Evolutionary conservation across 1,140 invertebrate species (phyloP).

Genomic region (Sipha flava): DNA sequence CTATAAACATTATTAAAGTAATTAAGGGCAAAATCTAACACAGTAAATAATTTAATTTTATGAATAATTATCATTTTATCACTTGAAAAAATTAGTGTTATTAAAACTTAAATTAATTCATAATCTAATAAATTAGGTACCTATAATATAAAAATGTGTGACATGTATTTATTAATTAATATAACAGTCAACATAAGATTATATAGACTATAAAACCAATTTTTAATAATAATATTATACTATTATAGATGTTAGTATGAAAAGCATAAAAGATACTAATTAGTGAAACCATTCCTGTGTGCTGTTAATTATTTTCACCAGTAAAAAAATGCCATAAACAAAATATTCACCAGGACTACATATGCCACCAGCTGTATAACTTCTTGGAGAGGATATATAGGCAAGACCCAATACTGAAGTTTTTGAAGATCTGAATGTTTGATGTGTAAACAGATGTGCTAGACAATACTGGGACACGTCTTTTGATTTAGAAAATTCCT

Average conservation of each 20-base stretch:
- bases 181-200: too few relatives aligned
- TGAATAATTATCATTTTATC: too few relatives aligned
- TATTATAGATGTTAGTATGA: not conserved
- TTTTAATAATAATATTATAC: too few relatives aligned
- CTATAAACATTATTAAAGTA: too few relatives aligned
- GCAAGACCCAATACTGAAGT: slow-evolving; percentile 48
- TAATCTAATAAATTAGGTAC: too few relatives aligned
- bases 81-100: too few relatives aligned
- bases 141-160: too few relatives aligned
- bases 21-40: too few relatives aligned
- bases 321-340: not conserved
- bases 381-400: slow-evolving; percentile 47
- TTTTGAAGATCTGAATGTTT: slow-evolving; percentile 45
- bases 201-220: too few relatives aligned
- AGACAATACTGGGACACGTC: slow-evolving; percentile 45
- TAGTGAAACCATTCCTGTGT: not conserved
- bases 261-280: not conserved
- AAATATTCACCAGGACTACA: slow-evolving; percentile 46
- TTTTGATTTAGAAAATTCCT: slow-evolving; percentile 46
- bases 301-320: not conserved
- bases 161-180: too few relatives aligned
- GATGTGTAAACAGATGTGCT: slow-evolving; percentile 50
- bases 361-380: slow-evolving; percentile 47
- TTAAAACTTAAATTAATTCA: too few relatives aligned
- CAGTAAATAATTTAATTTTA: too few relatives aligned